Evolutionary conservation across 2,888 invertebrate species (phyloP).

Genomic region (Dendrolimus houi): DNA sequence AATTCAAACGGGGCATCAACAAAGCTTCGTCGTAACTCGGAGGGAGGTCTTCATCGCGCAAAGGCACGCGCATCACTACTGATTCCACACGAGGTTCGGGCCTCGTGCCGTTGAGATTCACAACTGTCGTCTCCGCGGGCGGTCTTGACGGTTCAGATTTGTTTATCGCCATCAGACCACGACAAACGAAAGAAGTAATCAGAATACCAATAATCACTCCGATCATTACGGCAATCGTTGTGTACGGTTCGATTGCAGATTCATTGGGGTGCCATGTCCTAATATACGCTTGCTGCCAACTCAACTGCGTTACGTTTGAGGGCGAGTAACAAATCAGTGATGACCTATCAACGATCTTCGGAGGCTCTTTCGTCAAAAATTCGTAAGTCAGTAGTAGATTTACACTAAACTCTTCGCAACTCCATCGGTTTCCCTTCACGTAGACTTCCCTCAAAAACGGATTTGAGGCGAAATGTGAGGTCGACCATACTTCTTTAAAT

Average conservation of each 20-base stretch:
- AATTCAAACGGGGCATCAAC: conserved; percentile 81
- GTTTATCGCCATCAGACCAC: conserved; percentile 64
- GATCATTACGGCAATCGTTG: conserved; percentile 72
- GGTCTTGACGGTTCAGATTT: conserved; percentile 40
- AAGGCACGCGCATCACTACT: conserved; percentile 47
- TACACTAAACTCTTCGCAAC: conserved; percentile 79
- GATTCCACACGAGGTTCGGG: conserved; percentile 39
- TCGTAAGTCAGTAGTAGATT: conserved; percentile 78
- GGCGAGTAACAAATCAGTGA: conserved; percentile 82
- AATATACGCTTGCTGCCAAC: conserved; percentile 83
- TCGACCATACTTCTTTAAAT: conserved; percentile 78
- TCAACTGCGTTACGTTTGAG: conserved; percentile 76
- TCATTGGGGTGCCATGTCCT: conserved; percentile 75
- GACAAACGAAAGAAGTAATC: conserved; percentile 74
- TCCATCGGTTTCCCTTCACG: conserved; percentile 85
- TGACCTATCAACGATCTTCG: conserved; percentile 54
- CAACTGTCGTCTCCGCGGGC: conserved; percentile 53
- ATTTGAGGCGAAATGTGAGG: conserved; percentile 78
- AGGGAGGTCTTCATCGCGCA: conserved; percentile 63
- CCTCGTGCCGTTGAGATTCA: conserved; percentile 40
- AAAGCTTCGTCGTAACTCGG: conserved; percentile 87
- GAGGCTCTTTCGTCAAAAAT: conserved; percentile 74
- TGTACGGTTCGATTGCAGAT: conserved; percentile 58
- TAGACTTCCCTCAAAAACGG: conserved; percentile 74
- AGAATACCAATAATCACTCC: conserved; percentile 71